Base-by-base conservation (phyloP, 2,888 invertebrate species). In the Scaptomyza flava region DNA sequence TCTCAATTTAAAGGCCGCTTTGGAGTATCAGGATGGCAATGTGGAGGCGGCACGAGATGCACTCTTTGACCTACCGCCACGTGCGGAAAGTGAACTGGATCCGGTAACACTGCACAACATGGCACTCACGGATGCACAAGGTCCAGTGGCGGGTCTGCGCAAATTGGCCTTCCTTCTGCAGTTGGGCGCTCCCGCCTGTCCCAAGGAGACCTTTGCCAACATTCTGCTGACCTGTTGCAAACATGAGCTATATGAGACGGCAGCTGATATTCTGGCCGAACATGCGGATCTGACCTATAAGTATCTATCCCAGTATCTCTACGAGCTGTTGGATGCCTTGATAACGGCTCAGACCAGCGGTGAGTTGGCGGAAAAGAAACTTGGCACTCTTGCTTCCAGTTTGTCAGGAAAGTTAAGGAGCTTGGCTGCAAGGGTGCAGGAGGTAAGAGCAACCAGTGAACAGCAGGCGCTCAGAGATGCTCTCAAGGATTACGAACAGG, bases 31-130 rank as follows among this genome's bases (percentile, higher is more conserved):
- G 91, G 94, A 96, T 53, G 96, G 96, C 91, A 97, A 98, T 91
- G 93, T 96, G 94, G 93, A 92, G 90, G 80, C 74, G 3, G 96
- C 98, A 0, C 94, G 96, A 80, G 97, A 98, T 92, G 97, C 98
- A 0, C 91, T 98, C 33, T 95, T 96, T 3, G 97, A 97, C 89
- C 96, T 98, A 95, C 97, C 98, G 3, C 98, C 98, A 0, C 94
- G 99, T 72, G 96, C 97, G 8, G 99, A 99, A 91, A 98, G 98
- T 90, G 99, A 99, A 93, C 92, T 99, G 75, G 99, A 99, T 92
- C 98, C 98, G 5, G 98, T 99, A 0, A 99, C 99, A 5, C 93
- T 99, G 42, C 99, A 99, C 91, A 99, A 99, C 91, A 96, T 99
- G 92, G 99, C 99, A 0, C 93, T 99, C 42, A 94, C 94, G 0